phyloP scores from a whole-genome alignment of 2,888 invertebrate genomes.

The Metacarcinus magister region DNA sequence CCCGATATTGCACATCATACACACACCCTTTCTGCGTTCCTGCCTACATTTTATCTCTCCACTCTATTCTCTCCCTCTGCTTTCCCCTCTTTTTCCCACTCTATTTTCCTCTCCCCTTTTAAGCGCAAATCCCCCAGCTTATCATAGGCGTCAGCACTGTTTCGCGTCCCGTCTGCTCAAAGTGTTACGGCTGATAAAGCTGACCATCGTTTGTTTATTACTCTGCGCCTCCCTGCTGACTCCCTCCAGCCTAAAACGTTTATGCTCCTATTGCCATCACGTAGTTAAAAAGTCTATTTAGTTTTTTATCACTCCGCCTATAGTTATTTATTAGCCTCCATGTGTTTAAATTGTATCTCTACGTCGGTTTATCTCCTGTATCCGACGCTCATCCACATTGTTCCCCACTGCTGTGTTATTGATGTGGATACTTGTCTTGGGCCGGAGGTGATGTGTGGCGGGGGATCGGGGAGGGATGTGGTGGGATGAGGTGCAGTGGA shows the following conservation, averaged over 20 bases:
- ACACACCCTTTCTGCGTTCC: not conserved
- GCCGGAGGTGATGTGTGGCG: not conserved
- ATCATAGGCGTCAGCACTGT: not conserved
- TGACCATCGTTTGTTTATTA: not conserved
- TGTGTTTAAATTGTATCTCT: not conserved
- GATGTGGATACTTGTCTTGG: not conserved
- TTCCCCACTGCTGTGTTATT: not conserved
- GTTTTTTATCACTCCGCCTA: not conserved
- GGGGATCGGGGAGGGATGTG: not conserved
- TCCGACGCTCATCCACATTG: not conserved
- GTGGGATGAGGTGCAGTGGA: not conserved
- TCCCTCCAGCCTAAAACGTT: not conserved
- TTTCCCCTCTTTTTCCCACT: slow-evolving; percentile 7
- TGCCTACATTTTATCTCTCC: not conserved
- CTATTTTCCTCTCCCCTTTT: not conserved
- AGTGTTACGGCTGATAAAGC: slow-evolving; percentile 16
- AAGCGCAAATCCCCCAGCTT: not conserved
- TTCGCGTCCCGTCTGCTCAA: not conserved
- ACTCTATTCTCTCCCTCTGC: not conserved
- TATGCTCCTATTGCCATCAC: not conserved
- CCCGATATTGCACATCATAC: not conserved
- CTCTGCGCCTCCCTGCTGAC: not conserved
- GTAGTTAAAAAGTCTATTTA: not conserved
- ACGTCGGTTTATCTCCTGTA: not conserved
- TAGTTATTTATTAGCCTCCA: not conserved